Conservation (phyloP, 2,113 vertebrate genomes). For the Micronycteris hirsuta region DNA sequence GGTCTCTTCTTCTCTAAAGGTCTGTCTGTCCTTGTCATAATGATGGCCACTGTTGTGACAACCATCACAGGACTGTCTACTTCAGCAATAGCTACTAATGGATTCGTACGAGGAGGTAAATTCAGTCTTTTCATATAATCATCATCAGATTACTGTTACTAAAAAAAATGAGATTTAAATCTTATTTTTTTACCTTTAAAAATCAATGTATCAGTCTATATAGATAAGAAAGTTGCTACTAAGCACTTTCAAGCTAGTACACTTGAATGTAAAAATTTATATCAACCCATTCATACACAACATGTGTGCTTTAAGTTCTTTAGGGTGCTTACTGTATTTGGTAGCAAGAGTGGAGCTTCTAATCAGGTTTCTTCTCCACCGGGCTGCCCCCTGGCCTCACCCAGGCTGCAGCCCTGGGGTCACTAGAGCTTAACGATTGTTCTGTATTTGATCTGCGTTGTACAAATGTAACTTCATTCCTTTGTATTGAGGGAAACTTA, state of each 20-base stretch:
- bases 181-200: background rate
- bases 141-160: background rate
- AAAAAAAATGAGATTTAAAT: constrained; percentile 3
- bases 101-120: constrained; percentile 98
- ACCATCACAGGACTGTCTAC: constrained; percentile 98
- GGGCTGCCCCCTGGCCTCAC: background rate
- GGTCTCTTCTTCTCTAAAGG: constrained; percentile 76
- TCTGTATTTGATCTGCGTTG: background rate
- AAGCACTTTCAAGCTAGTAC: background rate
- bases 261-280: constrained; percentile 10
- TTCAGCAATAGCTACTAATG: constrained; percentile 97
- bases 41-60: constrained; percentile 95
- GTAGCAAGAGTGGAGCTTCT: background rate
- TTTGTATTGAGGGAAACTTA: background rate
- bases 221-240: background rate
- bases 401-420: background rate
- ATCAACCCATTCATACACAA: background rate
- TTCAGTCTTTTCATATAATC: background rate
- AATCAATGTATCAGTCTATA: background rate
- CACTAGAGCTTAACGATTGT: background rate
- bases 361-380: background rate
- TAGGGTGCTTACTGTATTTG: background rate
- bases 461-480: background rate
- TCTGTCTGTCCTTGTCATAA: constrained; percentile 89
- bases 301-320: background rate